phyloP scores from a whole-genome alignment of 2,113 vertebrate genomes.

The Prunella fulvescens region DNA sequence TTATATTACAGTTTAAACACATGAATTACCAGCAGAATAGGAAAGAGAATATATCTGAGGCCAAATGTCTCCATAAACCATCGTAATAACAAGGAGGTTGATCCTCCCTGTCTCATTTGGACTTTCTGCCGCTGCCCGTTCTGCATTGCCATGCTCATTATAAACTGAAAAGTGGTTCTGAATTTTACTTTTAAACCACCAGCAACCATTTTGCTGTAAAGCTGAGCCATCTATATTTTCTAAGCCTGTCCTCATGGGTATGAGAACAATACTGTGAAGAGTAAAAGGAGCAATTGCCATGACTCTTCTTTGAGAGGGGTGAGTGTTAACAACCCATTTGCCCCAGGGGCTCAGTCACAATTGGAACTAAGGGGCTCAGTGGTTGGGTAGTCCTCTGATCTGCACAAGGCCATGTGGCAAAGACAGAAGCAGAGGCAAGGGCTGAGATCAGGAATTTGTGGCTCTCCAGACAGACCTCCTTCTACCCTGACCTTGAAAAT shows the following conservation, averaged over 20 bases:
- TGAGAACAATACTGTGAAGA: background rate
- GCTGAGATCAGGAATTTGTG: background rate
- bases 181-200: background rate
- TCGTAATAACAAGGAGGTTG: background rate
- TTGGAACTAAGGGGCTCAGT: background rate
- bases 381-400: background rate
- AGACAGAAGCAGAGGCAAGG: background rate
- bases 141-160: background rate
- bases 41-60: background rate
- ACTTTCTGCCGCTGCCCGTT: background rate
- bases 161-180: background rate
- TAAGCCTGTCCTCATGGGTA: background rate
- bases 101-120: background rate
- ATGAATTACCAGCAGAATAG: background rate
- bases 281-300: background rate
- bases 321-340: background rate
- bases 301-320: background rate
- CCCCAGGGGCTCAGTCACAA: background rate
- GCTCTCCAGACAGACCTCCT: background rate
- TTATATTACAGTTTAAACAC: background rate
- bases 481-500: constrained; percentile 53
- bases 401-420: background rate
- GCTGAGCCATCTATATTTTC: background rate
- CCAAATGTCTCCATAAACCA: constrained; percentile 19
- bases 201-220: background rate